phyloP scores from a whole-genome alignment of 2,888 invertebrate genomes.

The Apotomis turbidana region DNA sequence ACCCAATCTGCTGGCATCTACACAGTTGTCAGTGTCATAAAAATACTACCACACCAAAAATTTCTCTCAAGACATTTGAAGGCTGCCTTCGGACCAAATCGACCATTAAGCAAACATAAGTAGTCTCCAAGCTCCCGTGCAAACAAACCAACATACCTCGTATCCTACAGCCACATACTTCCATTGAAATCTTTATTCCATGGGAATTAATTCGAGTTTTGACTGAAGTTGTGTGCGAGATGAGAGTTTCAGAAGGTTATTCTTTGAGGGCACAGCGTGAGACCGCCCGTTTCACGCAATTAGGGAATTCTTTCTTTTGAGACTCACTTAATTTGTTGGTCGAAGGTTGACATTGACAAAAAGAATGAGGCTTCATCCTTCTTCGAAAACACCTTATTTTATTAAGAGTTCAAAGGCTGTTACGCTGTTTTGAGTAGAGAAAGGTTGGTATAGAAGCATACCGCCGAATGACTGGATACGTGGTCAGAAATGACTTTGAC shows the following conservation, averaged over 20 bases:
- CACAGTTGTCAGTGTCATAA: constrained; percentile 8
- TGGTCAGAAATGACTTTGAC: no score
- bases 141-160: constrained; percentile 7
- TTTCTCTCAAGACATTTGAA: constrained; percentile 7
- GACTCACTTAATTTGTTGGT: constrained; percentile 27
- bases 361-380: background rate
- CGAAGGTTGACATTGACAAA: constrained; percentile 23
- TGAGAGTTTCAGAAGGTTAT: constrained; percentile 1
- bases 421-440: background rate
- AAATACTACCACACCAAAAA: constrained; percentile 5
- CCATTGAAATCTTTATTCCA: background rate
- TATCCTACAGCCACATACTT: background rate
- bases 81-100: constrained; percentile 20
- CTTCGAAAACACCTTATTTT: background rate
- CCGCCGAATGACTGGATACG: no score
- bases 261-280: constrained; percentile 1
- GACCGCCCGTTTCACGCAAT: constrained; percentile 13
- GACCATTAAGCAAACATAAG: constrained; percentile 22
- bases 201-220: background rate
- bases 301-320: constrained; percentile 14
- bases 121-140: constrained; percentile 2
- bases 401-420: background rate
- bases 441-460: background rate
- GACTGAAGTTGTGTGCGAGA: background rate
- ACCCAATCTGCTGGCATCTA: background rate